Conservation (phyloP, 2,888 invertebrate species). For the Polyommatus iphigenia region DNA sequence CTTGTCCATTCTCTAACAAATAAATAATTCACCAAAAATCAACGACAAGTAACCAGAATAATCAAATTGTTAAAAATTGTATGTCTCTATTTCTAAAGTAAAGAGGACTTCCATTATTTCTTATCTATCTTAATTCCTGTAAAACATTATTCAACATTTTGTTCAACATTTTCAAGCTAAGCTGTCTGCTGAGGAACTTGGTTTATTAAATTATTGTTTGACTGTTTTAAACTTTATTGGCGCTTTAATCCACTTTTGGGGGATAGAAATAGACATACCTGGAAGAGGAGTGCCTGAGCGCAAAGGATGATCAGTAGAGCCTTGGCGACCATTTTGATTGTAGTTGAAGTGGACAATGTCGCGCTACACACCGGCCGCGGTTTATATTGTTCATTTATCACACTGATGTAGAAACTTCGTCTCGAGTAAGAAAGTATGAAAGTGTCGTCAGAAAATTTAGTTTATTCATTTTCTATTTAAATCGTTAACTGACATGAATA, state of each 20-base stretch:
- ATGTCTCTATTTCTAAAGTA: neutral
- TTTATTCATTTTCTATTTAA: neutral
- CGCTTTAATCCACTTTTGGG: neutral
- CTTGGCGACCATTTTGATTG: slow-evolving; percentile 45
- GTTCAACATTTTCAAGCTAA: no score
- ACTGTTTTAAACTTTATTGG: neutral
- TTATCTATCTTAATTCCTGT: neutral
- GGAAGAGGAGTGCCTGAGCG: slow-evolving; percentile 46
- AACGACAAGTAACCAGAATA: neutral
- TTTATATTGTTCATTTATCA: slow-evolving; percentile 26
- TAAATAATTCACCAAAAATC: neutral
- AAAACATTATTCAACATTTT: neutral
- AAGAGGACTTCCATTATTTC: neutral
- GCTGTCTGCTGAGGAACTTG: neutral
- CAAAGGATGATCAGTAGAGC: slow-evolving; percentile 44
- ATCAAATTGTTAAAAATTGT: neutral
- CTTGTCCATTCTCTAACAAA: neutral
- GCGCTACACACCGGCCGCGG: no score
- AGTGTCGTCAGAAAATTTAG: neutral
- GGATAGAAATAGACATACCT: slow-evolving; percentile 41
- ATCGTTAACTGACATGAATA: neutral
- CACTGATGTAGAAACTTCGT: neutral
- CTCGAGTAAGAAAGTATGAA: slow-evolving; percentile 25
- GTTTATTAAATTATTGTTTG: neutral
- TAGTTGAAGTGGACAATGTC: slow-evolving; percentile 40